Evolutionary conservation across 2,888 invertebrate genomes (phyloP).

Genomic region (Lithophane socia): DNA sequence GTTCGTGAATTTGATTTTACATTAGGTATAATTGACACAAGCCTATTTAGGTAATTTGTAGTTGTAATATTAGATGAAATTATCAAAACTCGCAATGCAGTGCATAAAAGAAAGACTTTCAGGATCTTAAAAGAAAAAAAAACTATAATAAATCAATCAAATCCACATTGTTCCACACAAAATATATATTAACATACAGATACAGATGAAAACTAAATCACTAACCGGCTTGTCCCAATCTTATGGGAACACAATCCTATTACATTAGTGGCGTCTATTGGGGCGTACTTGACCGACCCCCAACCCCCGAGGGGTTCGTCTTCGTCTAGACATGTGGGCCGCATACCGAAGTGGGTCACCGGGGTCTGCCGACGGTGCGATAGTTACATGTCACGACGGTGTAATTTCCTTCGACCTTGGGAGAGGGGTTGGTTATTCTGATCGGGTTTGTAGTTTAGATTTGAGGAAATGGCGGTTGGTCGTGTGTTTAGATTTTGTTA

Average conservation of each 20-base stretch:
- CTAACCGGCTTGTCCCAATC: slow-evolving; percentile 4
- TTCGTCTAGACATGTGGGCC: slow-evolving; percentile 53
- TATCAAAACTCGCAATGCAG: not conserved
- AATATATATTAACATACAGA: not conserved
- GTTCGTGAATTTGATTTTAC: not conserved
- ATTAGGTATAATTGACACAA: not conserved
- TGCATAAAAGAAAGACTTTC: not conserved
- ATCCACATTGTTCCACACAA: not conserved
- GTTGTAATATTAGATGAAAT: not conserved
- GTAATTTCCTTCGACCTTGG: slow-evolving; percentile 44
- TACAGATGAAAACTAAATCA: slow-evolving; percentile 11
- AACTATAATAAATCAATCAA: not conserved
- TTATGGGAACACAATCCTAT: slow-evolving; percentile 36
- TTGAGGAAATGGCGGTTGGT: not conserved
- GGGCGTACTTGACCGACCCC: slow-evolving; percentile 47
- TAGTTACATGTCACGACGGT: slow-evolving; percentile 41
- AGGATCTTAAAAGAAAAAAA: not conserved
- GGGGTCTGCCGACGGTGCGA: slow-evolving; percentile 1
- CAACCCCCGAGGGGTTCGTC: slow-evolving; percentile 35
- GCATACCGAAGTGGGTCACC: slow-evolving; percentile 51
- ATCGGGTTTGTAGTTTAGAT: slow-evolving; percentile 20
- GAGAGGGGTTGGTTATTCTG: slow-evolving; percentile 17
- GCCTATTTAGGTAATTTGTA: not conserved
- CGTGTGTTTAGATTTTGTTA: not conserved
- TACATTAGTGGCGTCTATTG: slow-evolving; percentile 27